Percentiles rank a stretch among this genome's conserved stretches.
phyloP scores from a whole-genome alignment of 2,888 invertebrate species.

The Hypena proboscidalis region DNA sequence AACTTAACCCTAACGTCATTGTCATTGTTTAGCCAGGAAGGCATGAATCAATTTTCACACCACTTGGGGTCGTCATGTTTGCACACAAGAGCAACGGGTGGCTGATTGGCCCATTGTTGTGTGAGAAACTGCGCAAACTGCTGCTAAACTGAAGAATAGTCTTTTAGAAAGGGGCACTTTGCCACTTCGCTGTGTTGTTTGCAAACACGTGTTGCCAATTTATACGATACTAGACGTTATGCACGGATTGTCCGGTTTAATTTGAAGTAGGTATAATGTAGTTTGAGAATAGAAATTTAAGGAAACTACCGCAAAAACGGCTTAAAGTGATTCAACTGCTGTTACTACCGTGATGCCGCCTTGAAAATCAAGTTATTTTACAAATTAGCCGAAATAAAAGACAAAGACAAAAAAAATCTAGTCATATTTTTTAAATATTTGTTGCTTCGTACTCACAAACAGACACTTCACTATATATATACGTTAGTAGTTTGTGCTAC shows the following conservation, averaged over 20 bases:
- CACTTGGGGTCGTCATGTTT: constrained; percentile 61
- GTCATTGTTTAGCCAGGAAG: constrained; percentile 27
- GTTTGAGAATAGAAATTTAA: too few species aligned
- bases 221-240: constrained; percentile 1
- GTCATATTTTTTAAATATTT: too few species aligned
- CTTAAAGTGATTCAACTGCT: too few species aligned
- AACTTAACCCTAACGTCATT: constrained; percentile 1
- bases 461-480: too few species aligned
- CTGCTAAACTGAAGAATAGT: constrained; percentile 23
- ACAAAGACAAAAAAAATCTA: too few species aligned
- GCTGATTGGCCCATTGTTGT: constrained; percentile 74
- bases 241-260: neutral
- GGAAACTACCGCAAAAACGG: too few species aligned
- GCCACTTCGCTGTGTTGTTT: constrained; percentile 4
- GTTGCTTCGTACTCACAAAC: too few species aligned
- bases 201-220: constrained; percentile 6
- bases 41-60: constrained; percentile 50
- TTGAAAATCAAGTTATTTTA: too few species aligned
- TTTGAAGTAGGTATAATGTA: neutral
- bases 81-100: constrained; percentile 70
- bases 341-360: too few species aligned
- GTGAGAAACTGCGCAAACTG: constrained; percentile 31
- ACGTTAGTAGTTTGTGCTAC: too few species aligned
- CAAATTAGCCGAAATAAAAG: too few species aligned
- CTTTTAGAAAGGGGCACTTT: constrained; percentile 12